Conservation (phyloP, 2,113 vertebrate genomes). For the Cavia aperea region DNA sequence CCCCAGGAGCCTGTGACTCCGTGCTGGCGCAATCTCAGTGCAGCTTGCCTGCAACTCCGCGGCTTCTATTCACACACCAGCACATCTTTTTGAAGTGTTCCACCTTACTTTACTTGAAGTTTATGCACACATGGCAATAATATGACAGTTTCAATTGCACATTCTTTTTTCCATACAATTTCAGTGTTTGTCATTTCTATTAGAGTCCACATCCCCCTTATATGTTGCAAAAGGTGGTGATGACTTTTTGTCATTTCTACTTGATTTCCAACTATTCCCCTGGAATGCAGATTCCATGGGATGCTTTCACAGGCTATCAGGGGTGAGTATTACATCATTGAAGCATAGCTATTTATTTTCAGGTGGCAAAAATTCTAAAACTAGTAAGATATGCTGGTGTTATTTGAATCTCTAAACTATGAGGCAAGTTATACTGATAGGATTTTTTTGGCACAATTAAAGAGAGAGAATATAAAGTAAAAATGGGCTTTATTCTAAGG, state of each 20-base stretch:
- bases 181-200: neutral
- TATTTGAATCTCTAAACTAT: neutral
- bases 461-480: too few species aligned
- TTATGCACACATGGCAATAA: neutral
- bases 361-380: neutral
- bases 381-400: neutral
- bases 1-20: accelerated
- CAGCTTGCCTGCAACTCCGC: neutral
- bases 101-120: neutral
- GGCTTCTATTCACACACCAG: neutral
- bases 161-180: neutral
- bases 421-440: neutral
- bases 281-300: neutral
- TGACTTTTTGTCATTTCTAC: neutral
- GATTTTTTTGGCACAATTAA: too few species aligned
- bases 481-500: too few species aligned
- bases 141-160: neutral
- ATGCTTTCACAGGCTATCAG: neutral
- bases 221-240: neutral
- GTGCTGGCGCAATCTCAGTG: accelerated
- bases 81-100: neutral
- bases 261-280: neutral
- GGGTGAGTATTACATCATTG: neutral
- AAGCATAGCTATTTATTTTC: constrained; percentile 12
- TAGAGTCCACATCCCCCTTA: neutral